These are phyloP conservation scores for Agelastica alni DNA, from an alignment of 2,888 invertebrate species.

Conservation along the genomic window DNA sequence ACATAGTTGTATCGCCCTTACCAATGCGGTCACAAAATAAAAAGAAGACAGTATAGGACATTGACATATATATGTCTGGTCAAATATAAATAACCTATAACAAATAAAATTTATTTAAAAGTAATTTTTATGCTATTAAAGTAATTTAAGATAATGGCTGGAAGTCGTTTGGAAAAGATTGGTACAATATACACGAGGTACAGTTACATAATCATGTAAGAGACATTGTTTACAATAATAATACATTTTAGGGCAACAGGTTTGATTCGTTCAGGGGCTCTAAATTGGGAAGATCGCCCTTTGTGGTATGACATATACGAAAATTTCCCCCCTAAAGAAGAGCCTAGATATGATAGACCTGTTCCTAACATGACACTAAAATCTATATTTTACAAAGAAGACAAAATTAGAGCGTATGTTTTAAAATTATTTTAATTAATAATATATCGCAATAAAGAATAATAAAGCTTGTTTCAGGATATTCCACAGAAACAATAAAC, in stretches of 20 bases:
- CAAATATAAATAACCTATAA: too few species aligned
- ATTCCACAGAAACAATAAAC: conserved; percentile 66
- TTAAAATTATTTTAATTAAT: not conserved
- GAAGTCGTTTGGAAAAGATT: conserved; percentile 68
- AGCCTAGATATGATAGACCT: conserved; percentile 76
- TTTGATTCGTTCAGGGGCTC: conserved; percentile 76
- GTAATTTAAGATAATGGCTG: too few species aligned
- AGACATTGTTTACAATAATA: not conserved
- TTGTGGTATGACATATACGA: conserved; percentile 92
- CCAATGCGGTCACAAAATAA: too few species aligned
- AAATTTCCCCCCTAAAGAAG: conserved; percentile 85
- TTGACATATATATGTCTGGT: too few species aligned
- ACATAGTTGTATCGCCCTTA: too few species aligned
- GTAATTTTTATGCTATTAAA: too few species aligned
- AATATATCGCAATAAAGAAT: not conserved
- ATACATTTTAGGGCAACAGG: conserved; percentile 72
- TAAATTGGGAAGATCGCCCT: conserved; percentile 82
- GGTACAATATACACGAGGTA: conserved; percentile 67
- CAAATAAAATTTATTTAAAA: too few species aligned
- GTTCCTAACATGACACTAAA: conserved; percentile 65
- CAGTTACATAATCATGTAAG: not conserved
- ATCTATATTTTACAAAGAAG: conserved; percentile 83
- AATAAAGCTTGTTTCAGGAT: conserved; percentile 60
- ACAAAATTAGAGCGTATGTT: conserved; percentile 80
- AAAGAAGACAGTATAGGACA: too few species aligned